Evolutionary conservation across 2,888 invertebrate genomes (phyloP).

Genomic region (Idaea biselata): DNA sequence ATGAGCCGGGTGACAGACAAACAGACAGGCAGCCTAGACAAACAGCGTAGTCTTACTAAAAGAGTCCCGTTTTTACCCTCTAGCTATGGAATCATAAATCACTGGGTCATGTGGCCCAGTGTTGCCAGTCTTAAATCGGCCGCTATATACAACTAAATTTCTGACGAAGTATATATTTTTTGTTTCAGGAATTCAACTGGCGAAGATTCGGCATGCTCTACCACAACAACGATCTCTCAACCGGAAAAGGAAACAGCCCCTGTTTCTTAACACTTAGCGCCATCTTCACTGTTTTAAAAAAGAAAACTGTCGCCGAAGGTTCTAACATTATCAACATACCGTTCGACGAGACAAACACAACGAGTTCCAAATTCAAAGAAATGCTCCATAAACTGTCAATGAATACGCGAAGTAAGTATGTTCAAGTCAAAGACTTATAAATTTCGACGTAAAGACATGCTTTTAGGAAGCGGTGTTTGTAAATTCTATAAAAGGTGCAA

Average conservation of each 20-base stretch:
- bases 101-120: too few relatives aligned
- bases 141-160: background rate
- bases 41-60: too few relatives aligned
- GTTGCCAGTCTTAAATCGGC: background rate
- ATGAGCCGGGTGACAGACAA: too few relatives aligned
- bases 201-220: slow-evolving; percentile 85
- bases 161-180: slow-evolving; percentile 15
- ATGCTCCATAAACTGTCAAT: slow-evolving; percentile 82
- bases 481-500: too few relatives aligned
- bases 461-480: slow-evolving; percentile 9
- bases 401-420: slow-evolving; percentile 85
- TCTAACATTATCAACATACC: slow-evolving; percentile 77
- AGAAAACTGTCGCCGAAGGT: slow-evolving; percentile 62
- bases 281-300: slow-evolving; percentile 77
- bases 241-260: slow-evolving; percentile 85
- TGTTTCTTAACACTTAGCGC: slow-evolving; percentile 89
- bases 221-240: slow-evolving; percentile 83
- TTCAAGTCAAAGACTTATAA: slow-evolving; percentile 15
- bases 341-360: slow-evolving; percentile 83
- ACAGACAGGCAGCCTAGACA: background rate
- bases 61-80: too few relatives aligned
- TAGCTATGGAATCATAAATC: too few relatives aligned
- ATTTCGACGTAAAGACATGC: too few relatives aligned
- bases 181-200: slow-evolving; percentile 86
- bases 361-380: slow-evolving; percentile 76